Conservation (phyloP, 2,888 invertebrate genomes). For the Ormyrus thymus region DNA sequence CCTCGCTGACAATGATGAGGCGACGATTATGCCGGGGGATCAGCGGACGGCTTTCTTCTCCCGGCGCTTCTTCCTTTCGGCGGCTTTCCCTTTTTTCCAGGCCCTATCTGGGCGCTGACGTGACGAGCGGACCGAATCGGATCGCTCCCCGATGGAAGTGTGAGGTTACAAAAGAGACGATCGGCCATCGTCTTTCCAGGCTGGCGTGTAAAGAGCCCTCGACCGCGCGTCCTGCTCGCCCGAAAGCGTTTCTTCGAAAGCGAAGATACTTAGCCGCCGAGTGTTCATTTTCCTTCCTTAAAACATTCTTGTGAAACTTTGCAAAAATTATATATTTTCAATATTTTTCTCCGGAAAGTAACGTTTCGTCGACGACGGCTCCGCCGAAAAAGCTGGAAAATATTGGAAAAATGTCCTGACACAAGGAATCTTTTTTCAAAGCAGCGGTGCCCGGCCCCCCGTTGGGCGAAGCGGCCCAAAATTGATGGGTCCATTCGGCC, state of each 20-base stretch:
- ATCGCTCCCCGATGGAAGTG: conserved; percentile 66
- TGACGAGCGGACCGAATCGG: conserved; percentile 58
- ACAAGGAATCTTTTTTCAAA: conserved; percentile 48
- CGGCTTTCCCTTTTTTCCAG: neutral
- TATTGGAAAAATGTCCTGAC: conserved; percentile 37
- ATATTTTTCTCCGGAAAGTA: neutral
- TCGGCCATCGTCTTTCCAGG: conserved; percentile 49
- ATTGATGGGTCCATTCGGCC: conserved; percentile 48
- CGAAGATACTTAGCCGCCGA: no score
- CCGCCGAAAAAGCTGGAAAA: conserved; percentile 3
- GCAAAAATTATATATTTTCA: no score
- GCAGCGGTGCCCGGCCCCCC: conserved; percentile 45
- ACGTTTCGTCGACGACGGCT: conserved; percentile 4
- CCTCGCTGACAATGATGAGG: conserved; percentile 68
- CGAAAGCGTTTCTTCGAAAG: neutral
- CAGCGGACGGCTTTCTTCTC: conserved; percentile 14
- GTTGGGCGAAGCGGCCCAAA: conserved; percentile 55
- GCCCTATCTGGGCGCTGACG: neutral
- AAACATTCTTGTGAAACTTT: no score
- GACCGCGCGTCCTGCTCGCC: neutral
- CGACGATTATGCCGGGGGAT: conserved; percentile 49
- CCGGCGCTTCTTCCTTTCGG: neutral
- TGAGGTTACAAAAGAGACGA: conserved; percentile 70
- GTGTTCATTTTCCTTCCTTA: no score
- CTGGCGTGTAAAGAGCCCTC: neutral